Percentiles rank a stretch among this genome's conserved stretches.
phyloP scores from a whole-genome alignment of 2,797 vertebrate species.

The Apogon hyalosoma region DNA sequence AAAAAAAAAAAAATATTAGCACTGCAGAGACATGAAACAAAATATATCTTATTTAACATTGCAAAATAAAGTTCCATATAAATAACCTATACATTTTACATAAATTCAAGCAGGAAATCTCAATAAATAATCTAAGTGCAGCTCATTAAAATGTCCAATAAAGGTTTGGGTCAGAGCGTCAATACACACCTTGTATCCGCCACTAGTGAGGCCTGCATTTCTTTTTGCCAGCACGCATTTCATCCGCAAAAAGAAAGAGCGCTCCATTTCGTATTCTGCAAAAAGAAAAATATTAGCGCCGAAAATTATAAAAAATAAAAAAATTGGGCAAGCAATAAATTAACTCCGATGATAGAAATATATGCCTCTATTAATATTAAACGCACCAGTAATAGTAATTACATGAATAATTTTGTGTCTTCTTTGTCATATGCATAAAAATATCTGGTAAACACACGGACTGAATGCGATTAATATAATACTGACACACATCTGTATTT shows the following conservation, averaged over 20 bases:
- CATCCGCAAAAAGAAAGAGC: slow-evolving; percentile 98
- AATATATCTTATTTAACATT: background rate
- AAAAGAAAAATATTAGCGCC: background rate
- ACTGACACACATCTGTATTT: slow-evolving; percentile 10
- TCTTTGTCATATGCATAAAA: background rate
- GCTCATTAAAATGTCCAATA: background rate
- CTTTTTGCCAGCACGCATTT: slow-evolving; percentile 98
- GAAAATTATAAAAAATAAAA: background rate
- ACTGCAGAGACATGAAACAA: too few relatives aligned
- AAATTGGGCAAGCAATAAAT: background rate
- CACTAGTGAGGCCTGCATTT: slow-evolving; percentile 97
- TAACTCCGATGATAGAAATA: background rate
- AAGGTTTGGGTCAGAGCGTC: background rate
- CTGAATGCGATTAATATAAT: slow-evolving; percentile 7
- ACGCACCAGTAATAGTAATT: background rate
- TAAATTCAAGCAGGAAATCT: too few relatives aligned
- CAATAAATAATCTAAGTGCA: too few relatives aligned
- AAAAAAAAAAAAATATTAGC: too few relatives aligned
- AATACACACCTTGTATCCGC: slow-evolving; percentile 93
- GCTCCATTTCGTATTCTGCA: slow-evolving; percentile 95
- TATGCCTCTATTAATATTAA: background rate
- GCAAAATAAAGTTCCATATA: background rate
- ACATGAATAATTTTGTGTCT: background rate
- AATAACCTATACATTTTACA: background rate
- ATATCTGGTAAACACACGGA: background rate